phyloP scores from a whole-genome alignment of 1,140 invertebrate genomes.

The Spodoptera litura region DNA sequence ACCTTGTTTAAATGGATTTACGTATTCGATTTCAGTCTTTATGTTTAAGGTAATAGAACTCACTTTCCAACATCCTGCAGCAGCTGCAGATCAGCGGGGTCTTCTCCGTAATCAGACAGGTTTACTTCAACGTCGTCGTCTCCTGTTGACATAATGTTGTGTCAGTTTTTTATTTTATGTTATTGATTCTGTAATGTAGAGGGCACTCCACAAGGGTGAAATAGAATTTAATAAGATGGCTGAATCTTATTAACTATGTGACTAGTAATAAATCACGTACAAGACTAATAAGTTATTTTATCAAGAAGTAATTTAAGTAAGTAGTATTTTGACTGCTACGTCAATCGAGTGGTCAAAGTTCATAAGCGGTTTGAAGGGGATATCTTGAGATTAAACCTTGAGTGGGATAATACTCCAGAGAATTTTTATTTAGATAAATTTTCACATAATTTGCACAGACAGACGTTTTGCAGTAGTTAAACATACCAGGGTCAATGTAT shows the following conservation, averaged over 20 bases:
- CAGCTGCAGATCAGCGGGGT: constrained; percentile 73
- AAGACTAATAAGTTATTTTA: too few species aligned
- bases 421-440: too few species aligned
- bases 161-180: not conserved
- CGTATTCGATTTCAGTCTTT: not conserved
- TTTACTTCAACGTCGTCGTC: constrained; percentile 78
- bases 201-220: too few species aligned
- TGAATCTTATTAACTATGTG: too few species aligned
- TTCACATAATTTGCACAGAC: not conserved
- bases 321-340: too few species aligned
- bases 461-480: not conserved
- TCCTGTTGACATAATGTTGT: constrained; percentile 60
- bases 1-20: constrained; percentile 10
- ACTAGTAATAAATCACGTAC: too few species aligned
- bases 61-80: constrained; percentile 81
- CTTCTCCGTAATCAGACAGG: constrained; percentile 74
- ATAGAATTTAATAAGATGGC: too few species aligned
- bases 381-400: too few species aligned
- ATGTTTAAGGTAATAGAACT: constrained; percentile 53
- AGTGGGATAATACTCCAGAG: too few species aligned
- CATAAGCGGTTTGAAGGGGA: too few species aligned
- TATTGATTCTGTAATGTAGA: not conserved
- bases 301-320: too few species aligned
- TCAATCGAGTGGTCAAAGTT: too few species aligned
- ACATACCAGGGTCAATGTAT: constrained; percentile 77